Percentiles rank a stretch among this genome's conserved stretches.
Conservation (phyloP, 2,797 vertebrate species). For the Clarias laeviceps region DNA sequence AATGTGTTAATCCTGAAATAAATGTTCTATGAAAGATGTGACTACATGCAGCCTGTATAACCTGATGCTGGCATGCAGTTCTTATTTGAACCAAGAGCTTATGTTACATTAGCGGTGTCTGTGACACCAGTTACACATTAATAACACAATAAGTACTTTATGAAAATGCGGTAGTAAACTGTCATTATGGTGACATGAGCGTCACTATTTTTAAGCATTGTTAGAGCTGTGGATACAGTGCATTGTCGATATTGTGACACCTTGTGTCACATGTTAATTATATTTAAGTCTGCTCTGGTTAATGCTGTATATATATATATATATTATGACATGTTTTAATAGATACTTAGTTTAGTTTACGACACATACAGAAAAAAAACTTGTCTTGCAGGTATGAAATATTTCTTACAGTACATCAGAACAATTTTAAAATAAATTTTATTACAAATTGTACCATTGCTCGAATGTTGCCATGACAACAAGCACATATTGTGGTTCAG, state of each 20-base stretch:
- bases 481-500: not conserved
- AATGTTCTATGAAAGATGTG: not conserved
- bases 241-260: not conserved
- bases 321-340: not conserved
- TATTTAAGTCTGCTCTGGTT: not conserved
- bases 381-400: not conserved
- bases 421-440: not conserved
- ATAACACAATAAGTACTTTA: not conserved
- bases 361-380: not conserved
- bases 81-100: not conserved
- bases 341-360: not conserved
- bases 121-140: slow-evolving; percentile 8
- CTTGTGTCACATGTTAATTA: not conserved
- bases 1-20: slow-evolving; percentile 17
- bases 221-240: not conserved
- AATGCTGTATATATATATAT: not conserved
- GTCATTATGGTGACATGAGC: not conserved
- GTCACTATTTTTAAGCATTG: not conserved
- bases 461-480: not conserved
- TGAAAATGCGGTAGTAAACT: not conserved
- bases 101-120: slow-evolving; percentile 25
- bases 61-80: slow-evolving; percentile 4
- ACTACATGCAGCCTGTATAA: not conserved
- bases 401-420: not conserved
- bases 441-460: not conserved